A percentile compares a stretch with the other conserved stretches of the same genome.
These are phyloP conservation scores for Protophormia terraenovae DNA, from an alignment of 2,888 invertebrate species.

Conservation along the genomic window DNA sequence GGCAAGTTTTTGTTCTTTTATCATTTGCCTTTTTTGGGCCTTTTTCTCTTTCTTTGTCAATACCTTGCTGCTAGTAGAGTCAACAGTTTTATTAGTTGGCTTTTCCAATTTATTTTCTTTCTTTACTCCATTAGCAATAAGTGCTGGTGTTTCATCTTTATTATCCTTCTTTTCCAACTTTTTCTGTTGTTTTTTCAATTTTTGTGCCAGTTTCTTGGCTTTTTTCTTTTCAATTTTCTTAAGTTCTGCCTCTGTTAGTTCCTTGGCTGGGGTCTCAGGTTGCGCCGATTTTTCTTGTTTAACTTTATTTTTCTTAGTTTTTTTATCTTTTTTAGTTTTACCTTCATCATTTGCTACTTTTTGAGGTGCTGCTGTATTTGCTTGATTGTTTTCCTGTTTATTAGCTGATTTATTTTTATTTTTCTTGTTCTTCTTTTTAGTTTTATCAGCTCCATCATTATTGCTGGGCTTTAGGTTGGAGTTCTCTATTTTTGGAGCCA, in stretches of 20 bases:
- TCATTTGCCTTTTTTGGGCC: constrained; percentile 41
- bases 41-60: constrained; percentile 46
- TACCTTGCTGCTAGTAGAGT: constrained; percentile 7
- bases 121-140: background rate
- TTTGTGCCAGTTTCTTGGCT: constrained; percentile 74
- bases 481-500: constrained; percentile 1
- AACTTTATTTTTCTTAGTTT: background rate
- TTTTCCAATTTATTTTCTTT: background rate
- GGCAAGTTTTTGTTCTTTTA: constrained; percentile 56
- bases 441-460: constrained; percentile 44
- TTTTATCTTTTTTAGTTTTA: background rate
- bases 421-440: constrained; percentile 67
- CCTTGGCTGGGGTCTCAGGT: background rate
- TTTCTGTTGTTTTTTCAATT: constrained; percentile 71
- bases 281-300: background rate
- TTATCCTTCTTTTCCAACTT: constrained; percentile 49
- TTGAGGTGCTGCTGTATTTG: background rate
- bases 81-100: background rate
- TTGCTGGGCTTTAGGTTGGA: background rate
- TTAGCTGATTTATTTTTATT: constrained; percentile 19
- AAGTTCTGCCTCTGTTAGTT: constrained; percentile 53
- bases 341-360: background rate
- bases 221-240: constrained; percentile 75
- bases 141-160: too few relatives aligned
- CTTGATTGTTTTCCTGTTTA: background rate